phyloP scores from a whole-genome alignment of 2,797 vertebrate species.

The Arrhamphus sclerolepis region DNA sequence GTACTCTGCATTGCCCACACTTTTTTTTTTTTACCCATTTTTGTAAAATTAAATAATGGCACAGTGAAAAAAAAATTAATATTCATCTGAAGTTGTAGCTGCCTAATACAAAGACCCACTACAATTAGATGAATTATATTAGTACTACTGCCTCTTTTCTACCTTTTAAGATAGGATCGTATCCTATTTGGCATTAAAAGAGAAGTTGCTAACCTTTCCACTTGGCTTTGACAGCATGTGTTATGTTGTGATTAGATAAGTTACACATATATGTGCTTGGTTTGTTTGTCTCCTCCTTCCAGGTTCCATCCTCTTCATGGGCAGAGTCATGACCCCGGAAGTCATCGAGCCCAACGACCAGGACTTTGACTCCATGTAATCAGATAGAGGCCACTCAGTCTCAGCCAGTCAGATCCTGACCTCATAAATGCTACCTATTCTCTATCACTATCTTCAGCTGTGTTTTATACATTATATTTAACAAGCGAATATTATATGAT shows the following conservation, averaged over 20 bases:
- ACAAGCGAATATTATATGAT: constrained; percentile 60
- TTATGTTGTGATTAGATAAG: neutral
- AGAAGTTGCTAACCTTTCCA: no score
- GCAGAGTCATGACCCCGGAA: constrained; percentile 96
- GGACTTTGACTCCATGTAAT: constrained; percentile 92
- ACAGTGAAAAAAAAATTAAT: no score
- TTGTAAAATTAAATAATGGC: no score
- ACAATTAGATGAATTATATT: no score
- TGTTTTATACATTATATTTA: constrained; percentile 78
- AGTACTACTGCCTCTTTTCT: no score
- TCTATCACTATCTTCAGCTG: constrained; percentile 64
- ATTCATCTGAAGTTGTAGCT: no score
- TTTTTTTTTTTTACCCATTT: no score
- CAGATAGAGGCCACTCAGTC: constrained; percentile 18
- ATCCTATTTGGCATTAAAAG: no score
- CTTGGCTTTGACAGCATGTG: no score
- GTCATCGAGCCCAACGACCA: constrained; percentile 87
- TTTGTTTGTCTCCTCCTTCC: constrained; percentile 10
- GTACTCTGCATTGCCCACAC: no score
- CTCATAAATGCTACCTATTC: constrained; percentile 71
- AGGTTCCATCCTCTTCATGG: constrained; percentile 96
- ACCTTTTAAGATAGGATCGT: no score
- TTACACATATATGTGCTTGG: neutral
- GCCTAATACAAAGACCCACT: no score
- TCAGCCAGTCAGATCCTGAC: constrained; percentile 51